These are phyloP conservation scores for Ormyrus pomaceus DNA, from an alignment of 2,888 invertebrate species.

Conservation along the genomic window DNA sequence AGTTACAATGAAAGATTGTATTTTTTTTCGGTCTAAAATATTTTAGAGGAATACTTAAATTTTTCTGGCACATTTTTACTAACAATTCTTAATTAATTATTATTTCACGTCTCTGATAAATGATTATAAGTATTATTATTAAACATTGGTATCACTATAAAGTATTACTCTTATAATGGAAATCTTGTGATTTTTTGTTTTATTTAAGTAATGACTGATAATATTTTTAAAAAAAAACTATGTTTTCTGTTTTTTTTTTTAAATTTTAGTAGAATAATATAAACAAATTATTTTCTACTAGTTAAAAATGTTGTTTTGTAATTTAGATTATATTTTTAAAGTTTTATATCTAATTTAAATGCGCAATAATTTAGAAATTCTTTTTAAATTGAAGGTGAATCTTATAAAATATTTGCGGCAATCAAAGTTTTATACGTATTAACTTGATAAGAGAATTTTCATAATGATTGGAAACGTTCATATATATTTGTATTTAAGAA, in stretches of 20 bases:
- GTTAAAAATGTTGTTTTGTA: constrained; percentile 38
- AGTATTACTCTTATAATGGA: constrained; percentile 25
- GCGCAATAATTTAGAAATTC: constrained; percentile 3
- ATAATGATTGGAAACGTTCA: constrained; percentile 15
- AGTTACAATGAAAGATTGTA: no score
- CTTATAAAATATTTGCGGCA: constrained; percentile 14
- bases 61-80: not conserved
- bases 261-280: constrained; percentile 44
- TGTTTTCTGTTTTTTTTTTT: constrained; percentile 38
- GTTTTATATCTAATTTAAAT: constrained; percentile 22
- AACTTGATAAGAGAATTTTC: constrained; percentile 24
- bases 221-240: constrained; percentile 30
- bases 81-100: not conserved
- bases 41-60: constrained; percentile 1
- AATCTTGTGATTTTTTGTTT: constrained; percentile 31
- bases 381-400: constrained; percentile 48
- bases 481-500: constrained; percentile 41
- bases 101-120: not conserved
- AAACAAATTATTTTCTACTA: constrained; percentile 42
- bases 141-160: not conserved
- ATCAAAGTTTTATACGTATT: constrained; percentile 35
- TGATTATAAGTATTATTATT: constrained; percentile 7
- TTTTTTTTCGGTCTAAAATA: not conserved
- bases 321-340: constrained; percentile 38
- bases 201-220: constrained; percentile 33